phyloP scores from a whole-genome alignment of 2,888 invertebrate genomes.

The Crocallis elinguaria region DNA sequence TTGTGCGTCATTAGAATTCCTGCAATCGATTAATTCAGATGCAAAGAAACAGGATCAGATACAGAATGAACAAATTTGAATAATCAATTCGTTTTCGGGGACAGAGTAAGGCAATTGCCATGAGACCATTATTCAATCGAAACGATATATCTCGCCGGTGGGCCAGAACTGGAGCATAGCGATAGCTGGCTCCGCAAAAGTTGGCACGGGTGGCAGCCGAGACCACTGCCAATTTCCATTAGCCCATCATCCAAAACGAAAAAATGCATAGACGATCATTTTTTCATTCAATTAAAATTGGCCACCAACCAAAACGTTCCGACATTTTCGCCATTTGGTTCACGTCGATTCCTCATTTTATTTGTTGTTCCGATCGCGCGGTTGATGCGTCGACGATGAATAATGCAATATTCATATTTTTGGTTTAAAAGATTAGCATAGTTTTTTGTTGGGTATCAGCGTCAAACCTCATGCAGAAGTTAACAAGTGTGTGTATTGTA shows the following conservation, averaged over 20 bases:
- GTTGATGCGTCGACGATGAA: slow-evolving; percentile 18
- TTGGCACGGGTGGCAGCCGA: slow-evolving; percentile 78
- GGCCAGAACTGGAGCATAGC: slow-evolving; percentile 75
- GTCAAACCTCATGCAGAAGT: neutral
- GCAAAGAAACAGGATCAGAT: slow-evolving; percentile 30
- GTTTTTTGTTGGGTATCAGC: slow-evolving; percentile 1
- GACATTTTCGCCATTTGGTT: slow-evolving; percentile 48
- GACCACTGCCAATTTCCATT: slow-evolving; percentile 85
- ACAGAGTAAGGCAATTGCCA: slow-evolving; percentile 70
- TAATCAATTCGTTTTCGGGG: slow-evolving; percentile 64
- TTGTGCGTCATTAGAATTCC: slow-evolving; percentile 19
- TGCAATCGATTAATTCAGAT: slow-evolving; percentile 25
- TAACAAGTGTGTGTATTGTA: slow-evolving; percentile 4
- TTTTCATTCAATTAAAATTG: slow-evolving; percentile 85
- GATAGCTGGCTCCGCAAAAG: slow-evolving; percentile 82
- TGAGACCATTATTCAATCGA: slow-evolving; percentile 81
- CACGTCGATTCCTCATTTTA: slow-evolving; percentile 37
- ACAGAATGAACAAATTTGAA: slow-evolving; percentile 48
- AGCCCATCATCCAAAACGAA: slow-evolving; percentile 84
- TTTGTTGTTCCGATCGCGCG: slow-evolving; percentile 22
- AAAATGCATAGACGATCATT: slow-evolving; percentile 83
- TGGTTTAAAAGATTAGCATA: slow-evolving; percentile 4
- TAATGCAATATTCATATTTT: slow-evolving; percentile 17
- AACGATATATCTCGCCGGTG: slow-evolving; percentile 78
- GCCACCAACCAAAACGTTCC: slow-evolving; percentile 72